A percentile compares a stretch with the other conserved stretches of the same genome.
These are phyloP conservation scores for Drosophila punjabiensis DNA, from an alignment of 1,140 invertebrate genomes.

Conservation along the genomic window DNA sequence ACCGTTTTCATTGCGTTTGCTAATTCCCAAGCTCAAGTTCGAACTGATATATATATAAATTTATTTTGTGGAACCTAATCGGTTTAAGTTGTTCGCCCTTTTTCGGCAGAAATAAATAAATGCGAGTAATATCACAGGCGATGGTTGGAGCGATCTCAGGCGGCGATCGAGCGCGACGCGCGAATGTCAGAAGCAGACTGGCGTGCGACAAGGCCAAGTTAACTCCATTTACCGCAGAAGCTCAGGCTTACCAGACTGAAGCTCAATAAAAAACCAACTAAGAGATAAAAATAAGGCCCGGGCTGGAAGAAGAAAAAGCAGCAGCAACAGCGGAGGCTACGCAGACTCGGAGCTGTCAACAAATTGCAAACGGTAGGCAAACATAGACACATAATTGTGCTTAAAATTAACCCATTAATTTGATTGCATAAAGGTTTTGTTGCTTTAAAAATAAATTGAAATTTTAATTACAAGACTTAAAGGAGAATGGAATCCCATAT, in stretches of 20 bases:
- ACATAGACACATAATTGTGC: slow-evolving; percentile 19
- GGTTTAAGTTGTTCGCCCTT: slow-evolving; percentile 53
- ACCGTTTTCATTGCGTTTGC: slow-evolving; percentile 51
- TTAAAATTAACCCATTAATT: slow-evolving; percentile 30
- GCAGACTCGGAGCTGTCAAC: slow-evolving; percentile 28
- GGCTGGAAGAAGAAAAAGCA: slow-evolving; percentile 34
- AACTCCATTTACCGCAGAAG: slow-evolving; percentile 75
- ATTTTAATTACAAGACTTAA: too few relatives aligned
- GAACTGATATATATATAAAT: slow-evolving; percentile 43
- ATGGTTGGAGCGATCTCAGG: slow-evolving; percentile 21
- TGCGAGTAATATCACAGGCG: slow-evolving; percentile 50
- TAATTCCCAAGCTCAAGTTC: slow-evolving; percentile 54
- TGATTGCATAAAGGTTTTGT: background rate
- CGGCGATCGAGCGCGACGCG: slow-evolving; percentile 52
- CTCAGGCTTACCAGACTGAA: slow-evolving; percentile 19
- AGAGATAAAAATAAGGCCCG: slow-evolving; percentile 31
- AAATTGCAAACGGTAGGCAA: slow-evolving; percentile 58
- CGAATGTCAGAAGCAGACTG: slow-evolving; percentile 71
- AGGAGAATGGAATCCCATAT: too few relatives aligned
- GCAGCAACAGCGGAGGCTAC: slow-evolving; percentile 21
- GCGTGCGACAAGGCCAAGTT: slow-evolving; percentile 72
- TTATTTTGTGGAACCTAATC: slow-evolving; percentile 52
- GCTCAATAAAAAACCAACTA: slow-evolving; percentile 33
- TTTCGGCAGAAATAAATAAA: slow-evolving; percentile 20
- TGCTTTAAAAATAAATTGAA: too few relatives aligned